These are phyloP conservation scores for Archips xylosteana DNA, from an alignment of 2,888 invertebrate species.

Conservation along the genomic window DNA sequence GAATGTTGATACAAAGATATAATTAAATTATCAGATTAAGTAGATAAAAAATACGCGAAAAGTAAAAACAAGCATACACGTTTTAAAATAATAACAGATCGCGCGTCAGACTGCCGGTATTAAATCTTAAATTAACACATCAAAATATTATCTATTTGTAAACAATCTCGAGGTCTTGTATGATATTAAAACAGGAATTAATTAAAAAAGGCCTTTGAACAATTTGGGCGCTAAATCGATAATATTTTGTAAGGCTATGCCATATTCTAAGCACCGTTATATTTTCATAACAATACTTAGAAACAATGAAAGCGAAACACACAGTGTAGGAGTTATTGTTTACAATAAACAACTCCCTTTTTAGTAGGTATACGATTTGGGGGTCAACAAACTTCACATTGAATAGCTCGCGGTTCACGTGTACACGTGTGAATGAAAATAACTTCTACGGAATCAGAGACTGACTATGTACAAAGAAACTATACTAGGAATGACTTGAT, in stretches of 20 bases:
- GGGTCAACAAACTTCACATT: conserved; percentile 21
- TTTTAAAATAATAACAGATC: neutral
- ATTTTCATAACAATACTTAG: conserved; percentile 23
- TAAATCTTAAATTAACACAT: neutral
- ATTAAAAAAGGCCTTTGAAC: neutral
- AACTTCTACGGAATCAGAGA: neutral
- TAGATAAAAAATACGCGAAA: conserved; percentile 13
- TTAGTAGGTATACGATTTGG: conserved; percentile 6
- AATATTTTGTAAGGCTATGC: neutral
- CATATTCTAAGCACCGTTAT: neutral
- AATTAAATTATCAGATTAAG: conserved; percentile 15
- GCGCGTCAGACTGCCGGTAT: neutral
- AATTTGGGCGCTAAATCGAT: neutral
- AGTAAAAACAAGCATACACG: neutral
- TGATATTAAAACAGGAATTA: neutral
- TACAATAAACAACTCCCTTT: conserved; percentile 11
- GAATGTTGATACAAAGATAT: conserved; percentile 16
- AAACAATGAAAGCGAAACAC: conserved; percentile 15
- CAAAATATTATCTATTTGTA: neutral
- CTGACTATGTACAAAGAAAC: neutral
- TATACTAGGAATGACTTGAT: neutral
- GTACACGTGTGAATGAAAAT: conserved; percentile 6
- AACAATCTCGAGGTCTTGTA: conserved; percentile 14
- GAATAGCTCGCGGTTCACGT: conserved; percentile 11
- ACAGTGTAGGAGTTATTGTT: conserved; percentile 8